A percentile compares a stretch with the other conserved stretches of the same genome.
Evolutionary conservation across 2,888 invertebrate species (phyloP).

Genomic region (Terebella lapidaria): DNA sequence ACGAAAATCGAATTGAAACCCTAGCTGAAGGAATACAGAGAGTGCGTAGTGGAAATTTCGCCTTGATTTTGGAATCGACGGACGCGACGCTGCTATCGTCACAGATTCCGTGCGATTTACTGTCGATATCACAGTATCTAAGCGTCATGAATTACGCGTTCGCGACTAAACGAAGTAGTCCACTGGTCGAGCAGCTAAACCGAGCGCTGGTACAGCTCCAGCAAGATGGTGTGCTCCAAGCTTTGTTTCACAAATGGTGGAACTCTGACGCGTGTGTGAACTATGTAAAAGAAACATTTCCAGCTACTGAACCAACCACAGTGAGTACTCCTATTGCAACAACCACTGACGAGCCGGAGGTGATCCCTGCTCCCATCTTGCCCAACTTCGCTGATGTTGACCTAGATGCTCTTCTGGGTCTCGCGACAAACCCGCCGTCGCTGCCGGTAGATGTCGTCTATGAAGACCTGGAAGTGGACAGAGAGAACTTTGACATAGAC

Average conservation of each 20-base stretch:
- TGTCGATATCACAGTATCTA: slow-evolving; percentile 15
- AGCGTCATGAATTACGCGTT: slow-evolving; percentile 17
- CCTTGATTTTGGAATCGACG: slow-evolving; percentile 16
- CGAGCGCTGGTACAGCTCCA: slow-evolving; percentile 10
- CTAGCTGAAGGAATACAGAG: slow-evolving; percentile 11
- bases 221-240: slow-evolving; percentile 12
- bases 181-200: slow-evolving; percentile 8
- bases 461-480: neutral
- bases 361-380: no score
- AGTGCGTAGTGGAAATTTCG: slow-evolving; percentile 12
- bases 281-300: neutral
- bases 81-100: slow-evolving; percentile 13
- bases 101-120: slow-evolving; percentile 14
- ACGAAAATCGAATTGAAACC: neutral
- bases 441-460: neutral
- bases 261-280: slow-evolving; percentile 16
- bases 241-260: slow-evolving; percentile 21
- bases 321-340: neutral
- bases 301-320: neutral
- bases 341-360: neutral
- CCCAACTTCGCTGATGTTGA: neutral
- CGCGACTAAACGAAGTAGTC: slow-evolving; percentile 11
- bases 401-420: neutral
- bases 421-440: neutral
- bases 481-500: neutral